phyloP scores from a whole-genome alignment of 2,797 vertebrate species.

The Danio jaintianensis region DNA sequence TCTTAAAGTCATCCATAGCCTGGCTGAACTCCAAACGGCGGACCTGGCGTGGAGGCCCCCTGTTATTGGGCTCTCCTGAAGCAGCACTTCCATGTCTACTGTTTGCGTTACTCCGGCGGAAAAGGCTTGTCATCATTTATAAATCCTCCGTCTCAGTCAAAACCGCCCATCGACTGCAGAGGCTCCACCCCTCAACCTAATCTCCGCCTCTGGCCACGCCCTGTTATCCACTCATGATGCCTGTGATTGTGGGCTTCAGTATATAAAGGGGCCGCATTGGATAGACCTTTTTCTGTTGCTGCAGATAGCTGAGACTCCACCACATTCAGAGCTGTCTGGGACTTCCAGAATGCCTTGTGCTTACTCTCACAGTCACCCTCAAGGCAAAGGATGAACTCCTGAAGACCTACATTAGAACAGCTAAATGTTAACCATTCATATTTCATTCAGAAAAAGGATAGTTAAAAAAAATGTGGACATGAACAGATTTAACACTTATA shows the following conservation, averaged over 20 bases:
- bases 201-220: slow-evolving; percentile 21
- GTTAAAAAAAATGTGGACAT: background rate
- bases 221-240: slow-evolving; percentile 52
- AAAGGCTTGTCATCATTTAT: slow-evolving; percentile 92
- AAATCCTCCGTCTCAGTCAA: background rate
- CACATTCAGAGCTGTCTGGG: slow-evolving; percentile 52
- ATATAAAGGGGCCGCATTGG: slow-evolving; percentile 16
- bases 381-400: slow-evolving; percentile 27
- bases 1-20: slow-evolving; percentile 99
- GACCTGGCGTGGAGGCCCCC: slow-evolving; percentile 87
- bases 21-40: slow-evolving; percentile 96
- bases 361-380: slow-evolving; percentile 15
- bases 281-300: slow-evolving; percentile 13
- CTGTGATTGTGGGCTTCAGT: background rate
- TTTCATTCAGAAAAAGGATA: background rate
- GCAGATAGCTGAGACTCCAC: slow-evolving; percentile 34
- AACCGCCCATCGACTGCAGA: slow-evolving; percentile 32
- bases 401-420: slow-evolving; percentile 46
- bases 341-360: slow-evolving; percentile 42
- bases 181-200: slow-evolving; percentile 23
- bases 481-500: background rate
- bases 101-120: slow-evolving; percentile 83
- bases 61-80: slow-evolving; percentile 92
- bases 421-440: slow-evolving; percentile 5
- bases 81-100: slow-evolving; percentile 80